phyloP scores from a whole-genome alignment of 2,888 invertebrate genomes.

The Idaea straminata region DNA sequence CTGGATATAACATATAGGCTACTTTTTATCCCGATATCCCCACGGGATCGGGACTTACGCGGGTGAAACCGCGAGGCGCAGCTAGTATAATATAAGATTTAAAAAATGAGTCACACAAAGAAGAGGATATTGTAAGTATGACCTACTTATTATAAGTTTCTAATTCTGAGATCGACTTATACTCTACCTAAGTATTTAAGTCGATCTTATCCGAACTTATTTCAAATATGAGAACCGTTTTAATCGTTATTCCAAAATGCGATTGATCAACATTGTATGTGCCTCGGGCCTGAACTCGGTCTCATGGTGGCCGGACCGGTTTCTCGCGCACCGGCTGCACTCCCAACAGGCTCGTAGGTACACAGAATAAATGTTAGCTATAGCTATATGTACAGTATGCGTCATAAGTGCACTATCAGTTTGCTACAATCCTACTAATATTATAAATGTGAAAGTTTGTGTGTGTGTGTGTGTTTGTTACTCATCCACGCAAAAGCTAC shows the following conservation, averaged over 20 bases:
- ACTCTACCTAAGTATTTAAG: not conserved
- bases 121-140: not conserved
- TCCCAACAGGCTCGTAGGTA: conserved; percentile 54
- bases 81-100: no score
- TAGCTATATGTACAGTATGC: conserved; percentile 8
- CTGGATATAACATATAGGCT: no score
- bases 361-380: conserved; percentile 22
- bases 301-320: conserved; percentile 73
- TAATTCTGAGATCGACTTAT: conserved; percentile 16
- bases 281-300: conserved; percentile 70
- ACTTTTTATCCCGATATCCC: no score
- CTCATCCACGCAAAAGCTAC: no score
- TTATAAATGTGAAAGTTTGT: no score
- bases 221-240: conserved; percentile 49
- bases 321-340: conserved; percentile 66
- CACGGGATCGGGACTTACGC: no score
- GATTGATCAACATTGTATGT: conserved; percentile 76
- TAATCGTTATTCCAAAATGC: conserved; percentile 65
- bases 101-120: no score
- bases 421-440: no score
- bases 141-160: conserved; percentile 6
- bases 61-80: no score
- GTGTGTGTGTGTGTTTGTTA: no score
- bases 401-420: no score
- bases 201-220: conserved; percentile 7